Evolutionary conservation across 2,797 vertebrate species (phyloP), one percentile per base, ranked within the genome.

Genomic region (Pampus argenteus): DNA sequence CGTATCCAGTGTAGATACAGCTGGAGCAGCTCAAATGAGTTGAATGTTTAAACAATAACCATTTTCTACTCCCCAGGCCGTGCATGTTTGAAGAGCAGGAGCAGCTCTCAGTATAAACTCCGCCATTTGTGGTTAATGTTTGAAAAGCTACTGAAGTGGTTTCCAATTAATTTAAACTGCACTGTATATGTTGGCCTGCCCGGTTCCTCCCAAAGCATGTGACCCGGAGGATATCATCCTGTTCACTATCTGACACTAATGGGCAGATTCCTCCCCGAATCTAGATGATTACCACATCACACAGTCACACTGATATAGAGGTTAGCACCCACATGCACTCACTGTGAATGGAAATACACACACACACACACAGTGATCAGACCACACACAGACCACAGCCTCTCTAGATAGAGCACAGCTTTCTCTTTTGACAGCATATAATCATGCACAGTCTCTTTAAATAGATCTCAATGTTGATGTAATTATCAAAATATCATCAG

Each of bases 11-110:
- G 81, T 86, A 88, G 74, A 80, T 83, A 85, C 92, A 93, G 88
- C 92, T 93, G 92, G 84, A 87, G 87, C 81, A 77, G 79, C 89
- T 92, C 88, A 88, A 83, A 91, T 73, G 79, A 87, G 84, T 88
- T 81, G 54, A 86, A 87, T 92, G 89, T 89, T 92, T 91, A 91
- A 91, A 92, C 87, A 92, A 89, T 82, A 88, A 87, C 78, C 84
- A 51, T 85, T 83, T 87, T 76, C 69, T 64, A 54, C 71, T 85
- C 82, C 77, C 78, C 52, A 36, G 18, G 70, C 57, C 64, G 55
- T 31, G 75, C 61, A 28, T 74, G 78, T 88, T 88, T 89, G 83
- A 85, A 55, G 81, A 85, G 76, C 79, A 38, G 74, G 68, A 86
- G 77, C 47, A 61, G 75, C 65, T 57, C 66, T 59, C 77, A 54